Conservation (phyloP, 2,797 vertebrate species). For the Gymnothorax reevesii region DNA sequence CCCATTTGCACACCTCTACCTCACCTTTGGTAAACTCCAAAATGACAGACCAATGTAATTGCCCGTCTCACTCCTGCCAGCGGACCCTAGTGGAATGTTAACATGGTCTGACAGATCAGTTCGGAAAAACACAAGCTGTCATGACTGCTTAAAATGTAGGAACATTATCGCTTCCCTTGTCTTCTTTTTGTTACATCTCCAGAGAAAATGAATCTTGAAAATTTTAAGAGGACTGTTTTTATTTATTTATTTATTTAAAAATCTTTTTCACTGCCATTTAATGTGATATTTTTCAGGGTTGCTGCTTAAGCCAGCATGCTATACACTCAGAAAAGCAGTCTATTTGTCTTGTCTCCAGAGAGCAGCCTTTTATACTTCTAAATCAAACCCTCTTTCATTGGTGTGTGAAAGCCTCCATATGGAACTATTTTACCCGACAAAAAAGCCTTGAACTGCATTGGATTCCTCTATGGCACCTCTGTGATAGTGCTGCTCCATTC, state of each 20-base stretch:
- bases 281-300: too few species aligned
- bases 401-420: too few species aligned
- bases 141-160: background rate
- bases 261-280: too few species aligned
- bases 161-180: background rate
- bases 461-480: too few species aligned
- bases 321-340: background rate
- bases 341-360: too few species aligned
- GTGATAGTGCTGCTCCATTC: too few species aligned
- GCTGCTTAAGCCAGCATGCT: background rate
- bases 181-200: background rate
- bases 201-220: background rate
- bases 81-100: background rate
- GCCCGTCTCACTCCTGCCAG: background rate
- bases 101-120: background rate
- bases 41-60: background rate
- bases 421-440: too few species aligned
- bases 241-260: too few species aligned
- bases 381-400: too few species aligned
- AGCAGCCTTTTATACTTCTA: too few species aligned
- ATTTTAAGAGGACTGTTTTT: background rate
- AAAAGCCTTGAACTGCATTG: too few species aligned
- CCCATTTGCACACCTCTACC: background rate
- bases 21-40: background rate
- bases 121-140: background rate